Evolutionary conservation across 2,888 invertebrate genomes (phyloP).

Genomic region (Acleris literana): DNA sequence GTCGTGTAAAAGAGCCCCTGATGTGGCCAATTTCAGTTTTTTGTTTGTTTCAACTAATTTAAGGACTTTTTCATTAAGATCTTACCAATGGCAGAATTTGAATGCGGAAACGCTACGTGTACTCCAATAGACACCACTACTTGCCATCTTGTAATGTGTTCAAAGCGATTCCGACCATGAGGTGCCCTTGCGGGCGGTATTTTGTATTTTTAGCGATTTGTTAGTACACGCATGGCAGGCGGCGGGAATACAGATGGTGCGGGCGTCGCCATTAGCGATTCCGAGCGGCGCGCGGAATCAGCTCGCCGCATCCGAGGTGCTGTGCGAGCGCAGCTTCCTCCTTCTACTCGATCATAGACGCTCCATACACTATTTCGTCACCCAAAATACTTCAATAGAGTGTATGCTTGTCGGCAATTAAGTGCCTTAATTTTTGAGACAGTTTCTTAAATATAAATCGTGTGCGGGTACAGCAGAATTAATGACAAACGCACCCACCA

Average conservation of each 20-base stretch:
- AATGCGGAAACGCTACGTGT: slow-evolving; percentile 24
- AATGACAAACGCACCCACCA: too few species aligned
- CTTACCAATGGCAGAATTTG: too few species aligned
- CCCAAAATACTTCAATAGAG: background rate
- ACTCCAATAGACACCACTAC: slow-evolving; percentile 58
- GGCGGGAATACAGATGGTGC: slow-evolving; percentile 70
- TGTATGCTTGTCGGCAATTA: too few species aligned
- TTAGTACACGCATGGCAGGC: slow-evolving; percentile 51
- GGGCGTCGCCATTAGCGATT: slow-evolving; percentile 65
- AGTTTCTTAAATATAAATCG: too few species aligned
- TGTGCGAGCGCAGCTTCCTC: slow-evolving; percentile 47
- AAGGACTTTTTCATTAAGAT: background rate
- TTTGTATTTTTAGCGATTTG: slow-evolving; percentile 80
- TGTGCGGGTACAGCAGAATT: too few species aligned
- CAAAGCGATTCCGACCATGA: slow-evolving; percentile 71
- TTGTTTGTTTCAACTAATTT: background rate
- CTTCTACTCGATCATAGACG: slow-evolving; percentile 25
- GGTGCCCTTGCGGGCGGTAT: slow-evolving; percentile 65
- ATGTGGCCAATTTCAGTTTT: too few species aligned
- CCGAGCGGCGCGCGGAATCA: slow-evolving; percentile 76
- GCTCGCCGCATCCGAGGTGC: slow-evolving; percentile 69
- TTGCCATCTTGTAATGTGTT: slow-evolving; percentile 65
- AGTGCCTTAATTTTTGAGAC: too few species aligned
- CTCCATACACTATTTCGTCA: background rate
- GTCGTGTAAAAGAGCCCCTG: too few species aligned